Evolutionary conservation across 2,888 invertebrate genomes (phyloP).

Genomic region (Catonia carolina): DNA sequence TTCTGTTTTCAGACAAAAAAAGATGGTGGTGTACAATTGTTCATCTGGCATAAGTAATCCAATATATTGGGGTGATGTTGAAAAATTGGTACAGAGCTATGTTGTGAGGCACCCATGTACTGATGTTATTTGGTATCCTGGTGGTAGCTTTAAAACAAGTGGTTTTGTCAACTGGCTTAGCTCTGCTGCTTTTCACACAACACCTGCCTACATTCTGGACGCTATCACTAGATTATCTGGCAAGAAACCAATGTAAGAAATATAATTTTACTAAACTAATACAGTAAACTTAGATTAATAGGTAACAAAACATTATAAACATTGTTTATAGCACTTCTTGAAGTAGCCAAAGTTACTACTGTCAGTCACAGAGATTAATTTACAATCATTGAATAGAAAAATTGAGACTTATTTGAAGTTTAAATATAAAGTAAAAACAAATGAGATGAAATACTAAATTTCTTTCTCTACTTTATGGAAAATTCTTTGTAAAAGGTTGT

Average conservation of each 20-base stretch:
- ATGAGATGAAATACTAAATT: too few species aligned
- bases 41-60: constrained; percentile 54
- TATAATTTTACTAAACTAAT: too few species aligned
- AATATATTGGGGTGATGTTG: constrained; percentile 52
- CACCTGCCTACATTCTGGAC: constrained; percentile 53
- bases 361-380: too few species aligned
- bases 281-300: not conserved
- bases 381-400: too few species aligned
- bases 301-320: not conserved
- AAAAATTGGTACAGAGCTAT: constrained; percentile 43
- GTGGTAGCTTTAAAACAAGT: constrained; percentile 42
- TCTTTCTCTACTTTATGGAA: too few species aligned
- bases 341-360: too few species aligned
- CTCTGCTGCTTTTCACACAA: constrained; percentile 48
- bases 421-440: too few species aligned
- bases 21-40: constrained; percentile 50
- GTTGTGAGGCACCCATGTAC: constrained; percentile 47
- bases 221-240: constrained; percentile 46
- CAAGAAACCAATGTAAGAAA: constrained; percentile 44
- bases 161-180: constrained; percentile 46
- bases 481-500: too few species aligned
- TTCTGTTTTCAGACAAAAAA: constrained; percentile 39
- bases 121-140: constrained; percentile 47
- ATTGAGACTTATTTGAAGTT: too few species aligned
- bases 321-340: too few species aligned